Conservation (phyloP, 2,888 invertebrate species). For the Biston betularia region DNA sequence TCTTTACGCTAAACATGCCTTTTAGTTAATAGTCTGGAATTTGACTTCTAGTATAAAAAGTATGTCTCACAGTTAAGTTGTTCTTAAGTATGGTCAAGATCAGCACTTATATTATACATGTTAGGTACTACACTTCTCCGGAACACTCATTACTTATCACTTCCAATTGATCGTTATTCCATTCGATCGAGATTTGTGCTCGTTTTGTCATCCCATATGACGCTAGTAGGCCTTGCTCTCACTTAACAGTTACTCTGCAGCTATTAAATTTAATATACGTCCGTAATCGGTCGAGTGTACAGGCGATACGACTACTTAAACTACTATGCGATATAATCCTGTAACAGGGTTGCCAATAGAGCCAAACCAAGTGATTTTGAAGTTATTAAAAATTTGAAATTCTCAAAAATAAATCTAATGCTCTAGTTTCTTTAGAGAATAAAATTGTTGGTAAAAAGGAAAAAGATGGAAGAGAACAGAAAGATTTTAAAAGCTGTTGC, state of each 20-base stretch:
- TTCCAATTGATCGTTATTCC: not conserved
- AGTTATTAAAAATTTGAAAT: not conserved
- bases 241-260: not conserved
- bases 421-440: not conserved
- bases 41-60: not conserved
- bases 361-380: conserved; percentile 9
- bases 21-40: not conserved
- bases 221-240: not conserved
- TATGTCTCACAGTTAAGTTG: not conserved
- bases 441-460: not conserved
- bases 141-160: not conserved
- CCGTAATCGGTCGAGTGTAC: conserved; percentile 26
- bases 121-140: not conserved
- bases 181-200: not conserved
- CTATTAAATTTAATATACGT: conserved; percentile 32
- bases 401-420: not conserved
- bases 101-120: not conserved
- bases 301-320: conserved; percentile 34
- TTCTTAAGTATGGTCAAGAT: not conserved
- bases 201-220: not conserved
- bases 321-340: conserved; percentile 34
- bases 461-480: not conserved
- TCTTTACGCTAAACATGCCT: not conserved
- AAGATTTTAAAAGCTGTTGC: not conserved
- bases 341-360: conserved; percentile 25